A percentile compares a stretch with the other conserved stretches of the same genome.
phyloP scores from a whole-genome alignment of 2,888 invertebrate genomes.

The Alsophila aescularia region DNA sequence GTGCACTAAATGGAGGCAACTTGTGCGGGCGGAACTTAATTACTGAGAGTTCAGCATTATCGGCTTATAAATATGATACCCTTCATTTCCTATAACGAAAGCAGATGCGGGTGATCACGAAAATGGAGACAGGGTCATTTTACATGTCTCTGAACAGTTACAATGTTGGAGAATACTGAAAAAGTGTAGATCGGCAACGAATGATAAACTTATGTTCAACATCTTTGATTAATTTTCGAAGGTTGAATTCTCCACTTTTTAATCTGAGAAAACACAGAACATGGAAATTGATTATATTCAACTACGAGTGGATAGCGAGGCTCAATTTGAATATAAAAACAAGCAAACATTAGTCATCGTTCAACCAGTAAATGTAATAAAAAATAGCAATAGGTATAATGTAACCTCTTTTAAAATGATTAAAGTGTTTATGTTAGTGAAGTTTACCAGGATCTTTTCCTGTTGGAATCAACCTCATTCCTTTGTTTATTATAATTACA shows the following conservation, averaged over 20 bases:
- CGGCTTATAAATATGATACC: conserved; percentile 23
- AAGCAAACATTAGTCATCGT: no score
- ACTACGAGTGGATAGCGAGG: no score
- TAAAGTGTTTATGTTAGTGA: neutral
- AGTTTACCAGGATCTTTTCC: conserved; percentile 18
- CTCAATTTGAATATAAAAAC: no score
- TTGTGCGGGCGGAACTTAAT: conserved; percentile 29
- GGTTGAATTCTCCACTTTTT: no score
- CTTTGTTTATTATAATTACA: neutral
- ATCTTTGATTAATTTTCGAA: no score
- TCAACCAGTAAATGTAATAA: neutral
- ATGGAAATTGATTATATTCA: no score
- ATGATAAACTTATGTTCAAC: no score
- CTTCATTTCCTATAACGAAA: conserved; percentile 26
- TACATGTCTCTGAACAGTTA: neutral
- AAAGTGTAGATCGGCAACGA: no score
- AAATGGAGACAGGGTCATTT: neutral
- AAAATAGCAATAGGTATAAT: neutral
- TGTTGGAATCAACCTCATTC: conserved; percentile 3
- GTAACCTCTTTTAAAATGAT: conserved; percentile 6
- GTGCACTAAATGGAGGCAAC: neutral
- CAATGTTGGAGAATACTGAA: no score
- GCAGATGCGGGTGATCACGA: conserved; percentile 18
- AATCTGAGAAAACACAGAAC: no score
- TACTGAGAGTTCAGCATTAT: conserved; percentile 11